phyloP scores from a whole-genome alignment of 2,888 invertebrate species.

The Lottia gigantea region DNA sequence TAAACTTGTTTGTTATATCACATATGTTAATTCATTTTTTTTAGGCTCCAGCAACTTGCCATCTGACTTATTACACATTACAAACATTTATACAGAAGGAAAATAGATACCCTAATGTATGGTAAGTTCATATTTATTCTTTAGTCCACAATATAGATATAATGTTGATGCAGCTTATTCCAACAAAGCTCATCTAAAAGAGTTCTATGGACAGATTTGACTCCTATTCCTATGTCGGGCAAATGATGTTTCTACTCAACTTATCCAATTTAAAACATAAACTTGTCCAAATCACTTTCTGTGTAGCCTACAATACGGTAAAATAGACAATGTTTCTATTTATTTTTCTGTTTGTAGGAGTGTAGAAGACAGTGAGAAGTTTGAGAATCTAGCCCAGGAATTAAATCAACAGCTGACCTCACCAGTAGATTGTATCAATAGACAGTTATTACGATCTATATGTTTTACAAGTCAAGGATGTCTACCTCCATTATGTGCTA shows the following conservation, averaged over 20 bases:
- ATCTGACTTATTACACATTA: slow-evolving; percentile 58
- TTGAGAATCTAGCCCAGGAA: slow-evolving; percentile 34
- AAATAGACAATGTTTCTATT: not conserved
- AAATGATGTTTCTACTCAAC: too few relatives aligned
- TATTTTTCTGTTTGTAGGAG: slow-evolving; percentile 31
- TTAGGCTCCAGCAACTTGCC: slow-evolving; percentile 56
- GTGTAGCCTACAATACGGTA: too few relatives aligned
- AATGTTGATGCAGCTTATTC: too few relatives aligned
- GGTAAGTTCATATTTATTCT: slow-evolving; percentile 42
- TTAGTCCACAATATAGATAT: not conserved
- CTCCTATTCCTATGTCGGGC: too few relatives aligned
- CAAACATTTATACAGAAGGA: slow-evolving; percentile 49
- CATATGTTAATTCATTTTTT: too few relatives aligned
- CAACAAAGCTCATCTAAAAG: too few relatives aligned
- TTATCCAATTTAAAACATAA: too few relatives aligned
- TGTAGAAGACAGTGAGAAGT: slow-evolving; percentile 34
- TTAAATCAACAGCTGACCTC: slow-evolving; percentile 31
- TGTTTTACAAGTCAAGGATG: slow-evolving; percentile 59
- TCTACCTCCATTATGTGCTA: slow-evolving; percentile 65
- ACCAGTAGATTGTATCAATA: slow-evolving; percentile 31
- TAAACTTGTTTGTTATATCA: not conserved
- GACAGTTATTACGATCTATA: slow-evolving; percentile 43
- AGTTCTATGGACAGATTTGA: too few relatives aligned
- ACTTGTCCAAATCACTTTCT: too few relatives aligned
- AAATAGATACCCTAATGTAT: slow-evolving; percentile 51